Conservation (phyloP, 2,888 invertebrate genomes). For the Caenorhabditis sp. region DNA sequence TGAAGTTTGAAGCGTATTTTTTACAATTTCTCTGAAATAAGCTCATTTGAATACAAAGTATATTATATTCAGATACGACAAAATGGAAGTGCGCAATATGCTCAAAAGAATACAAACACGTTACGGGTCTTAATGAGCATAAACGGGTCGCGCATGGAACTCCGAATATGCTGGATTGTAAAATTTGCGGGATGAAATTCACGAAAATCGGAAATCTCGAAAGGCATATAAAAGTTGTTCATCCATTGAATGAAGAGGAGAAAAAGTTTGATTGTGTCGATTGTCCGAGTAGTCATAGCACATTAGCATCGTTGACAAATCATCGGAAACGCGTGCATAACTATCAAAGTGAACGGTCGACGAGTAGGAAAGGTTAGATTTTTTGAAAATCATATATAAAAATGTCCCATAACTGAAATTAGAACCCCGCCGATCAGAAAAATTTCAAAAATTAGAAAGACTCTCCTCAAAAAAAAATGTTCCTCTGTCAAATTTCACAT, state of each 20-base stretch:
- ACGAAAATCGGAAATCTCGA: slow-evolving; percentile 38
- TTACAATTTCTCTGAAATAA: neutral
- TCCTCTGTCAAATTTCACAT: too few relatives aligned
- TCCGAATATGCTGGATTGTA: slow-evolving; percentile 16
- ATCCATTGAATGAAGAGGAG: slow-evolving; percentile 34
- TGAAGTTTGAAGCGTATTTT: too few relatives aligned
- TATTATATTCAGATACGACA: neutral
- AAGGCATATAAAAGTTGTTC: slow-evolving; percentile 41
- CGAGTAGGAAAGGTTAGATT: neutral
- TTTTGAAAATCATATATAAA: too few relatives aligned
- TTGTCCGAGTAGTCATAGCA: slow-evolving; percentile 26
- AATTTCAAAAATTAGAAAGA: too few relatives aligned
- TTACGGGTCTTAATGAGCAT: slow-evolving; percentile 39
- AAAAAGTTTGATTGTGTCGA: slow-evolving; percentile 39
- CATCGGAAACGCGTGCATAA: slow-evolving; percentile 15
- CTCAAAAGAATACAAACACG: slow-evolving; percentile 39
- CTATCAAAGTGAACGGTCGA: neutral
- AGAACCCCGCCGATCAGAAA: too few relatives aligned
- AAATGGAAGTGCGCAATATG: slow-evolving; percentile 45
- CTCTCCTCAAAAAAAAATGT: too few relatives aligned
- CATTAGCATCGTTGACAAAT: slow-evolving; percentile 9
- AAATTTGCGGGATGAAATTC: slow-evolving; percentile 36
- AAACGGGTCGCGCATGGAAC: slow-evolving; percentile 25
- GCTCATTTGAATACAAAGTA: neutral
- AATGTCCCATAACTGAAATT: too few relatives aligned